phyloP scores from a whole-genome alignment of 2,888 invertebrate species.

The Lasioglossum oenotherae region DNA sequence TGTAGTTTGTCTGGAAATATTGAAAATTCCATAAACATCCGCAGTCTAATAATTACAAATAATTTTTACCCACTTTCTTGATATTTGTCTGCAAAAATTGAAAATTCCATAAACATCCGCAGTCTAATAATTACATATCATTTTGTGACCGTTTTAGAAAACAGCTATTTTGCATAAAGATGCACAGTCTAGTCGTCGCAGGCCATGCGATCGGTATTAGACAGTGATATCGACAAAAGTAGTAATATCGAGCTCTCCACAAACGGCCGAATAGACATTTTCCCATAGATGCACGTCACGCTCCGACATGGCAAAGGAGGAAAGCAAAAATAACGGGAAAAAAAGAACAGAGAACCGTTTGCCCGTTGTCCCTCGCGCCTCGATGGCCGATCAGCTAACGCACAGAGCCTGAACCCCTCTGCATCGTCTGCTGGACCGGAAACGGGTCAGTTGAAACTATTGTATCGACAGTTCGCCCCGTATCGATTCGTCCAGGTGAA shows the following conservation, averaged over 20 bases:
- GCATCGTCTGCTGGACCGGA: constrained; percentile 57
- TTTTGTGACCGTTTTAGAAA: too few relatives aligned
- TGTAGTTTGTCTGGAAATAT: too few relatives aligned
- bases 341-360: constrained; percentile 2
- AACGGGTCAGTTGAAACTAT: constrained; percentile 63
- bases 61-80: too few relatives aligned
- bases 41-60: too few relatives aligned
- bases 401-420: constrained; percentile 16
- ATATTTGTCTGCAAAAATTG: too few relatives aligned
- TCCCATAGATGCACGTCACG: neutral
- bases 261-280: neutral
- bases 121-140: too few relatives aligned
- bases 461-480: constrained; percentile 36
- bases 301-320: neutral
- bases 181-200: neutral
- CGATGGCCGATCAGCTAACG: constrained; percentile 29
- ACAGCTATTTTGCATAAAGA: neutral
- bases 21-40: too few relatives aligned
- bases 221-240: neutral
- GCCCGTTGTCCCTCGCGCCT: constrained; percentile 32
- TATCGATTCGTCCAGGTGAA: constrained; percentile 49
- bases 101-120: too few relatives aligned
- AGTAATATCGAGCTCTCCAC: neutral
- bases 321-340: constrained; percentile 14
- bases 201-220: neutral